Base-by-base conservation (phyloP, 23 tunicate species). In the Diplosoma virens region DNA sequence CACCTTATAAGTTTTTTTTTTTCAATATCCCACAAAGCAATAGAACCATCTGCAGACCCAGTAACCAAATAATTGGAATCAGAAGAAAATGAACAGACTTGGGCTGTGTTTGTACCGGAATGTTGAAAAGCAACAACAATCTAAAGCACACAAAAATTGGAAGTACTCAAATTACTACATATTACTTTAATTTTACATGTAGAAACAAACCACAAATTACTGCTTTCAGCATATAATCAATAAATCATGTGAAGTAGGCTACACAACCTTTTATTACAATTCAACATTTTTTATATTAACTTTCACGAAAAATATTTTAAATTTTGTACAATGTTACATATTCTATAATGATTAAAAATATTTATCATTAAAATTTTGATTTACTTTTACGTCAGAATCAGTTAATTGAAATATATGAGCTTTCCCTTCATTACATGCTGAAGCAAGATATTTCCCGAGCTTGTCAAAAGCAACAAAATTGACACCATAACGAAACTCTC, bases 21-120 rank as follows among this genome's bases (percentile, higher is more conserved):
- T 22, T 70, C 73, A 3, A 92, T 50, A 76, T 79, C 84, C 97
- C 97, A 92, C 47, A 92, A 77, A 0, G 92, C 97, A 21, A 92
- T 85, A 0, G 87, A 89, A 17, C 97, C 97, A 85, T 92, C 97
- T 24, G 87, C 83, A 59, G 97, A 76, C 20, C 97, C 97, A 30
- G 88, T 75, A 25, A 76, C 83, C 22, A 92, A 58, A 46, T 33
- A 31, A 6, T 33, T 30, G 0, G 97, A 85, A 33, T 85, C 33
- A 25, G 59, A 59, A 2, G 97, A 85, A 47, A 92, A 92, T 3
- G 79, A 27, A 34, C 88, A 81, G 7, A 84, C 87, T 85, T 92
- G 97, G 36, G 73, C 84, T 0, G 92, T 85, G 76, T 81, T 85
- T 0, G 66, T 25, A 64, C 77, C 92, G 58, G 88, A 71, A 48